Conservation (phyloP, 1,140 invertebrate genomes). For the Drosophila teissieri region DNA sequence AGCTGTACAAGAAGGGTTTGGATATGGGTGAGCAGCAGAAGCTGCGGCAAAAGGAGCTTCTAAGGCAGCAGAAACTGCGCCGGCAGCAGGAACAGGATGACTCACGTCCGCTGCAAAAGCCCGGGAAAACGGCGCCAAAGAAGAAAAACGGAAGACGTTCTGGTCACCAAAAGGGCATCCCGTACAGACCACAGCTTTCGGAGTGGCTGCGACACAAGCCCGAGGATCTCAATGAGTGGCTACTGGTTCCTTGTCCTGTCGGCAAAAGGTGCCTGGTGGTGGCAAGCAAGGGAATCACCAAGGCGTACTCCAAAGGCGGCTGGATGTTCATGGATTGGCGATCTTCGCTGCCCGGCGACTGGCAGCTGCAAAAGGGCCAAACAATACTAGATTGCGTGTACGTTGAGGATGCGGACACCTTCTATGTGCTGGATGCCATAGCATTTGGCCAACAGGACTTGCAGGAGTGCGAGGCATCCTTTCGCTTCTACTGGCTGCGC, state of each 20-base stretch:
- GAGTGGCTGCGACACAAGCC: conserved; percentile 96
- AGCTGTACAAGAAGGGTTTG: conserved; percentile 61
- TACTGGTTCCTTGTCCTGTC: conserved; percentile 92
- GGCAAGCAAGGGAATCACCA: conserved; percentile 90
- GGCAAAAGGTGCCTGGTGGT: conserved; percentile 92
- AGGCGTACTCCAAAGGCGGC: conserved; percentile 90
- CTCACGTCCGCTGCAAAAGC: conserved; percentile 14
- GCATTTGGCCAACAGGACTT: conserved; percentile 92
- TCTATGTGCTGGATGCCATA: conserved; percentile 93
- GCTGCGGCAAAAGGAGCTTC: conserved; percentile 40
- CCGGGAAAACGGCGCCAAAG: conserved; percentile 9
- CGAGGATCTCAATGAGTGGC: conserved; percentile 90
- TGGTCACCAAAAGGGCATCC: conserved; percentile 5
- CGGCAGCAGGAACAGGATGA: conserved; percentile 81
- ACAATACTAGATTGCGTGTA: conserved; percentile 93
- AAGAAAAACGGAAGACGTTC: conserved; percentile 29
- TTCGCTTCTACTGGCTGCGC: conserved; percentile 76
- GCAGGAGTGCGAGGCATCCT: conserved; percentile 90
- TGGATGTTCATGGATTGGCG: conserved; percentile 86
- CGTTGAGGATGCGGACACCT: conserved; percentile 87
- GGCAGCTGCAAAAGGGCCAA: conserved; percentile 84
- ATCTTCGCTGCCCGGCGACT: conserved; percentile 91
- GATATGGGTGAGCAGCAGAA: conserved; percentile 64
- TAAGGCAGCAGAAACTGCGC: conserved; percentile 58
- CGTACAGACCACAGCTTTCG: conserved; percentile 86